Evolutionary conservation across 2,888 invertebrate species (phyloP).

Genomic region (Trimorus sp.): DNA sequence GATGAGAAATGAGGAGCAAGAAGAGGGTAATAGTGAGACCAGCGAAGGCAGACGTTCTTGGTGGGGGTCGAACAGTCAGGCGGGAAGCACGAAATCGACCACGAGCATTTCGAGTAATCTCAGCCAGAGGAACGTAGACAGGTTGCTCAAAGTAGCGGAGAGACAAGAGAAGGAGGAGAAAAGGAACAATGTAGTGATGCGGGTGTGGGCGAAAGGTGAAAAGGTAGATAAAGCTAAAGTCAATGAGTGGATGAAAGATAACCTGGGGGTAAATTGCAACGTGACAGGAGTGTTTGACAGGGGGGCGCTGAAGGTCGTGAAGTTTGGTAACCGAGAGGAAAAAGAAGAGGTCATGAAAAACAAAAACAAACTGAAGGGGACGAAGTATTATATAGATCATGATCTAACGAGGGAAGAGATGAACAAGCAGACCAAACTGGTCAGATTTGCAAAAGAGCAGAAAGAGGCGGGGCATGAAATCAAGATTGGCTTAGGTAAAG

Average conservation of each 20-base stretch:
- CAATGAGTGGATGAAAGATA: constrained; percentile 33
- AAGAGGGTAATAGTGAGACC: too few relatives aligned
- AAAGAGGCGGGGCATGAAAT: constrained; percentile 19
- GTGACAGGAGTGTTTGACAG: constrained; percentile 14
- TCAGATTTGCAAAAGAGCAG: constrained; percentile 26
- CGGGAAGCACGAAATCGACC: background rate
- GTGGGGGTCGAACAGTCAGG: background rate
- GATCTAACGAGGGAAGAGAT: constrained; percentile 42
- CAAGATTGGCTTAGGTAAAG: constrained; percentile 26
- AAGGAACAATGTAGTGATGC: constrained; percentile 28
- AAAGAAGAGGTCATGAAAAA: constrained; percentile 41
- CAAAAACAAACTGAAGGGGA: constrained; percentile 23
- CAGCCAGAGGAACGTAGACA: background rate
- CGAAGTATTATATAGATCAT: constrained; percentile 38
- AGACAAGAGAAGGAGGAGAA: constrained; percentile 27
- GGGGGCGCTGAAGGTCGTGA: constrained; percentile 28
- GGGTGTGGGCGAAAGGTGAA: background rate
- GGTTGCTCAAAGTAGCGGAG: background rate
- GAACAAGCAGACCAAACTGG: constrained; percentile 16
- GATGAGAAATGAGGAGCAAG: too few relatives aligned
- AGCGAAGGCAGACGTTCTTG: too few relatives aligned
- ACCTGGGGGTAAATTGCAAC: constrained; percentile 18
- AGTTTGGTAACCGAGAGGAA: constrained; percentile 9
- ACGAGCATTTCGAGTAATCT: background rate
- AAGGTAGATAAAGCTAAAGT: constrained; percentile 10